Conservation (phyloP, 2,888 invertebrate genomes). For the Pinctada fucata region DNA sequence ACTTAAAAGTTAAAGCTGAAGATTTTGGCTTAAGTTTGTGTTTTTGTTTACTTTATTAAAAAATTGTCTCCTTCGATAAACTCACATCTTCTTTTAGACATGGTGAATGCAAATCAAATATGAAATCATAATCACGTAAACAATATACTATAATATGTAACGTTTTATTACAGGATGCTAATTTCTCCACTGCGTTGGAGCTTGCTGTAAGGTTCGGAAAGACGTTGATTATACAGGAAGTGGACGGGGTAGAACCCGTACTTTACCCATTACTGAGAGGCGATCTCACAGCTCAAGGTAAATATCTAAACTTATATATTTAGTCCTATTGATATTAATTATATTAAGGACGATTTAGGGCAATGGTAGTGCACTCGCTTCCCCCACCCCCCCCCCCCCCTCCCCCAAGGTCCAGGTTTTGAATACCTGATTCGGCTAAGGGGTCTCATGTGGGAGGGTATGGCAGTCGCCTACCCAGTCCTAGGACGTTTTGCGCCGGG, state of each 20-base stretch:
- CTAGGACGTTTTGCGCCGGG: too few relatives aligned
- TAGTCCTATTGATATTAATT: too few relatives aligned
- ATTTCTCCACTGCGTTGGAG: slow-evolving; percentile 78
- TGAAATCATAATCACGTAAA: too few relatives aligned
- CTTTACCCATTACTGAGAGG: slow-evolving; percentile 83
- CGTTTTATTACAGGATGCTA: slow-evolving; percentile 70
- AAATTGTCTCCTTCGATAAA: too few relatives aligned
- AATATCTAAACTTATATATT: neutral
- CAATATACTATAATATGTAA: neutral
- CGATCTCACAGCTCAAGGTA: slow-evolving; percentile 80
- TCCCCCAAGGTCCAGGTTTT: neutral
- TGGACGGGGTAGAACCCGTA: slow-evolving; percentile 81
- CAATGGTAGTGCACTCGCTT: neutral
- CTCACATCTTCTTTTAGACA: too few relatives aligned
- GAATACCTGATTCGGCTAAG: too few relatives aligned
- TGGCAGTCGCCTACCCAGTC: too few relatives aligned
- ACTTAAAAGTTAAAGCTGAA: too few relatives aligned
- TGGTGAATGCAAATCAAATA: too few relatives aligned
- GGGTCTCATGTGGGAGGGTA: too few relatives aligned
- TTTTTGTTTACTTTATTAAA: too few relatives aligned
- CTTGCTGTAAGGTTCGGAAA: slow-evolving; percentile 89
- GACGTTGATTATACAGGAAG: slow-evolving; percentile 89
- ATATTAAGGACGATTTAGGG: neutral
- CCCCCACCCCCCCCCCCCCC: neutral
- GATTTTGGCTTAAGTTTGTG: too few relatives aligned